phyloP scores from a whole-genome alignment of 2,113 vertebrate species.

The Xiphophorus couchianus region DNA sequence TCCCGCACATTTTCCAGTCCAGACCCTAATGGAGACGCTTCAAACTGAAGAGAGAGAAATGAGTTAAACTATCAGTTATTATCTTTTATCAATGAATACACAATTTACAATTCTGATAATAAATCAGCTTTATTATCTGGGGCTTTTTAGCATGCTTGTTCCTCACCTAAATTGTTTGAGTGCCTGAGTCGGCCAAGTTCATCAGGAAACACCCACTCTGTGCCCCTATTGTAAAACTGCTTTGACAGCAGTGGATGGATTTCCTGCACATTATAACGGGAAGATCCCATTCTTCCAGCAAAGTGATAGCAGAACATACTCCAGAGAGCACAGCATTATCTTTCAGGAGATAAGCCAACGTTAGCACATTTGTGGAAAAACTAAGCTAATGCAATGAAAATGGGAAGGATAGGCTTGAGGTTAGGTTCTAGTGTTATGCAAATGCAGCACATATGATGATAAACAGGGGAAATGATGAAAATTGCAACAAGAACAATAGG shows the following conservation, averaged over 20 bases:
- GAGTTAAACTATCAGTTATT: too few relatives aligned
- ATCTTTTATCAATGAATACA: neutral
- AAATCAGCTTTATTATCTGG: neutral
- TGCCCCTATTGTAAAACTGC: conserved; percentile 56
- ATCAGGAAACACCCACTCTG: conserved; percentile 49
- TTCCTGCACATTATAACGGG: conserved; percentile 64
- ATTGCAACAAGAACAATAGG: conserved; percentile 42
- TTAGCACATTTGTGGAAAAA: conserved; percentile 59
- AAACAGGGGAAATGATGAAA: conserved; percentile 50
- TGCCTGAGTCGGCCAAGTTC: conserved; percentile 37
- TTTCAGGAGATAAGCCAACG: conserved; percentile 66
- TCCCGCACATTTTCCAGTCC: too few relatives aligned
- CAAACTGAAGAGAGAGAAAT: too few relatives aligned
- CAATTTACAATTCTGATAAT: neutral
- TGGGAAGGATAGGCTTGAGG: conserved; percentile 29
- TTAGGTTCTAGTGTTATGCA: conserved; percentile 53
- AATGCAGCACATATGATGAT: conserved; percentile 51
- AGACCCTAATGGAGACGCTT: too few relatives aligned
- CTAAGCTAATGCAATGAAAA: conserved; percentile 65
- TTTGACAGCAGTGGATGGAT: conserved; percentile 62
- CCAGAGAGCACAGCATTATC: conserved; percentile 60
- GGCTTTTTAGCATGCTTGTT: neutral
- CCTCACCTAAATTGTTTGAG: conserved; percentile 49
- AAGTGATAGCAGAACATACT: conserved; percentile 45
- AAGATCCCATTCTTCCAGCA: conserved; percentile 61